phyloP scores from a whole-genome alignment of 2,797 vertebrate species.

The Mus spretus region DNA sequence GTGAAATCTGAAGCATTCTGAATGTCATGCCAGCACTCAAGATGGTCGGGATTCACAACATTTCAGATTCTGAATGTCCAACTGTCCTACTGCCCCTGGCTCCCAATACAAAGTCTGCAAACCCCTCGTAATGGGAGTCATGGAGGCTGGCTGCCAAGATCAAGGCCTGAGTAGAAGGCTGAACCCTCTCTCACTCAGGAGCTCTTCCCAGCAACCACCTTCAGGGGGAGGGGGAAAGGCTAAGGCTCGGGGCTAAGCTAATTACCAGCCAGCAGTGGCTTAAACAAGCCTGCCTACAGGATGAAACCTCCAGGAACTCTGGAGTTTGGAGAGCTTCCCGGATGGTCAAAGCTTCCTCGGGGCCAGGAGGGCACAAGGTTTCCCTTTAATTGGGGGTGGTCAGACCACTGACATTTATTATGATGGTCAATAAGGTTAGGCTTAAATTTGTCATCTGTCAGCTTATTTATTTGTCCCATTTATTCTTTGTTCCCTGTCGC shows the following conservation, averaged over 20 bases:
- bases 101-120: neutral
- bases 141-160: neutral
- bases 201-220: neutral
- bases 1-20: neutral
- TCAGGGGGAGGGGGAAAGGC: neutral
- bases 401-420: neutral
- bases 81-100: neutral
- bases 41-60: neutral
- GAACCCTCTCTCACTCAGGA: neutral
- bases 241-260: neutral
- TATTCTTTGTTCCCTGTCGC: neutral
- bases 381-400: neutral
- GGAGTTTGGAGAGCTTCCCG: neutral
- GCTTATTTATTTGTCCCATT: neutral
- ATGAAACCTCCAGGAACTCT: neutral
- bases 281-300: neutral
- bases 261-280: neutral
- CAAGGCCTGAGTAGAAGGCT: neutral
- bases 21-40: neutral
- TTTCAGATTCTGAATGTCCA: neutral
- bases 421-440: neutral
- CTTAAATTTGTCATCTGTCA: neutral
- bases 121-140: neutral
- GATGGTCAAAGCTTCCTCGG: neutral
- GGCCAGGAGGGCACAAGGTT: neutral